Conservation (phyloP, 2,797 vertebrate species). For the Podargus strigoides region DNA sequence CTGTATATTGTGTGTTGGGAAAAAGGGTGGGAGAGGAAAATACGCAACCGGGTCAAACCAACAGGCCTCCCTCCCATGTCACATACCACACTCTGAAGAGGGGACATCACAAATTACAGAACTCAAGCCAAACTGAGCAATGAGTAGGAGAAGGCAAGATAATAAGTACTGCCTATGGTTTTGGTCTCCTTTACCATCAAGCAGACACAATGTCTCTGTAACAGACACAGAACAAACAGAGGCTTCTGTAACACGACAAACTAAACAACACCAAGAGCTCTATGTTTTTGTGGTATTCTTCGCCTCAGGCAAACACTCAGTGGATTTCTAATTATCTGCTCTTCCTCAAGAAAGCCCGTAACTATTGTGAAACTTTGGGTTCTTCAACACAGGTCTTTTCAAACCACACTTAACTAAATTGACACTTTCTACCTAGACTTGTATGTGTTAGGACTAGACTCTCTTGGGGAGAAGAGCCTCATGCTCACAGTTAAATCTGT, state of each 20-base stretch:
- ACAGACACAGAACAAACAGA: neutral
- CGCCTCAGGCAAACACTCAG: neutral
- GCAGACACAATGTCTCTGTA: neutral
- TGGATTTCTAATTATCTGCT: conserved; percentile 31
- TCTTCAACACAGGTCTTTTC: conserved; percentile 1
- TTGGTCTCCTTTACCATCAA: neutral
- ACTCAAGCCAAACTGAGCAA: conserved; percentile 1
- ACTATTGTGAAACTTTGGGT: neutral
- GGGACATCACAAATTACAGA: neutral
- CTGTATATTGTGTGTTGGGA: neutral
- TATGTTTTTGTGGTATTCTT: neutral
- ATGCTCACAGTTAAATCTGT: neutral
- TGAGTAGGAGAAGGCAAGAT: neutral
- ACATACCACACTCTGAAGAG: neutral
- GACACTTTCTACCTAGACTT: neutral
- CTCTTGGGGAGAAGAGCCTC: neutral
- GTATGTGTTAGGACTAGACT: neutral
- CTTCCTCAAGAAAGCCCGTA: neutral
- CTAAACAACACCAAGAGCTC: neutral
- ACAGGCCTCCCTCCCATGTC: neutral
- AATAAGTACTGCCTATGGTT: conserved; percentile 10
- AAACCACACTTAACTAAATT: conserved; percentile 15
- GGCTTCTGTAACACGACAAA: neutral
- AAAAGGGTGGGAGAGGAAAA: conserved; percentile 21
- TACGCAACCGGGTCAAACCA: neutral